phyloP scores from a whole-genome alignment of 2,888 invertebrate genomes.

The Trissonchulus latispiculum region DNA sequence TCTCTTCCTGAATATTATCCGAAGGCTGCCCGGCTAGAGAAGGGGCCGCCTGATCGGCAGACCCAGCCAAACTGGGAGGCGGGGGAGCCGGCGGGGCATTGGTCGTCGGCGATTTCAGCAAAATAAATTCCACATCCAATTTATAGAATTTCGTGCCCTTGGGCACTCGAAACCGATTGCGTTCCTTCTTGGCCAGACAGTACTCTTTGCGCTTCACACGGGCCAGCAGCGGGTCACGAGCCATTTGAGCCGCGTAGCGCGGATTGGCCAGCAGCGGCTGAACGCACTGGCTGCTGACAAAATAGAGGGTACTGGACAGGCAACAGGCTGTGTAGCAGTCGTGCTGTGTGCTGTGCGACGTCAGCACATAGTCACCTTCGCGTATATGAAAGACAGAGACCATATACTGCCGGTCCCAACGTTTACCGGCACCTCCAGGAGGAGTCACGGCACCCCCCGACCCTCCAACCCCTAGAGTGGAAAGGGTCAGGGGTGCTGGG shows the following conservation, averaged over 20 bases:
- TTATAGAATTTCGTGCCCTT: slow-evolving; percentile 21
- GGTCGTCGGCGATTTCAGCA: background rate
- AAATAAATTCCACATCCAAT: slow-evolving; percentile 19
- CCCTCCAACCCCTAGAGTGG: too few relatives aligned
- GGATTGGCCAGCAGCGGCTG: background rate
- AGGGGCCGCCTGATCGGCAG: too few relatives aligned
- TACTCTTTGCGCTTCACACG: slow-evolving; percentile 15
- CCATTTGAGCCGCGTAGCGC: background rate
- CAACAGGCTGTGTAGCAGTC: background rate
- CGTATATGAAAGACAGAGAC: background rate
- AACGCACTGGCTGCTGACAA: background rate
- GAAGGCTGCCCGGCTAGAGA: too few relatives aligned
- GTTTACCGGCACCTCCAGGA: too few relatives aligned
- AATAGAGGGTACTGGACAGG: background rate
- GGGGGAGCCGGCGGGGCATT: background rate
- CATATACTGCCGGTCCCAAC: background rate
- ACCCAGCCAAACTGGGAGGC: too few relatives aligned
- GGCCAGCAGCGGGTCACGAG: background rate
- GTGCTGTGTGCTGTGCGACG: background rate
- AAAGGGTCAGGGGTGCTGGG: too few relatives aligned
- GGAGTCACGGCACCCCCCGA: too few relatives aligned
- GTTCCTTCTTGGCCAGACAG: slow-evolving; percentile 23
- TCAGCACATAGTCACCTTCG: background rate
- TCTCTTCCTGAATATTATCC: too few relatives aligned
- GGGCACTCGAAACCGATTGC: slow-evolving; percentile 24